Evolutionary conservation across 2,888 invertebrate genomes (phyloP).

Genomic region (Drosophila stalkeri): DNA sequence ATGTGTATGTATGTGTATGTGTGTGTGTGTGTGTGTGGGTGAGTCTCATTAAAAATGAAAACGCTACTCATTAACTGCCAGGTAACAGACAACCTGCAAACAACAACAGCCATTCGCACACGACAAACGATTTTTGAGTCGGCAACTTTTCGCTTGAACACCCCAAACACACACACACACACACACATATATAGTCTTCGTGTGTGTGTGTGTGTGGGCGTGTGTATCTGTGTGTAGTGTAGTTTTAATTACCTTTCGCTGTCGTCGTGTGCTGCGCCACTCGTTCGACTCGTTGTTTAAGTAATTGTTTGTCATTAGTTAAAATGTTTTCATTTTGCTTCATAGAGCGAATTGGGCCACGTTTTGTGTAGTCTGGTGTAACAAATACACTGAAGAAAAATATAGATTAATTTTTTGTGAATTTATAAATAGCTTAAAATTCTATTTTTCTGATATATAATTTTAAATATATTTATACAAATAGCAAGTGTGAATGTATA

Average conservation of each 20-base stretch:
- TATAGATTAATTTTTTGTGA: background rate
- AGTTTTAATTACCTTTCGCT: constrained; percentile 76
- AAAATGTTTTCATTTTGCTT: constrained; percentile 80
- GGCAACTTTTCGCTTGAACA: constrained; percentile 74
- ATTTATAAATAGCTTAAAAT: too few species aligned
- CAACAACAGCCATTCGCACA: constrained; percentile 26
- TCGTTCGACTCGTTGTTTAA: constrained; percentile 77
- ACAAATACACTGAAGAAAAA: constrained; percentile 32
- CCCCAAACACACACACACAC: constrained; percentile 29
- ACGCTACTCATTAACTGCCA: constrained; percentile 69
- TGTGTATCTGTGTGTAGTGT: constrained; percentile 40
- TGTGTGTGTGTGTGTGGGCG: background rate
- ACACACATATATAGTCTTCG: background rate
- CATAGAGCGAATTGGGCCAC: constrained; percentile 43
- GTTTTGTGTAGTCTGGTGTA: constrained; percentile 21
- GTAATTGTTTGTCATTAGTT: constrained; percentile 83
- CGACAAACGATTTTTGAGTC: constrained; percentile 71
- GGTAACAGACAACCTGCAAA: constrained; percentile 54
- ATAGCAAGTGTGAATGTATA: too few species aligned
- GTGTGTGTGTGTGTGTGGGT: constrained; percentile 18
- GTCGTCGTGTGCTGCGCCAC: constrained; percentile 47
- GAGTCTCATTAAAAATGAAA: constrained; percentile 77
- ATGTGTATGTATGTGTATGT: constrained; percentile 22
- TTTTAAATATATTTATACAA: too few species aligned
- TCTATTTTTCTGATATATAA: too few species aligned